Evolutionary conservation across 30 jellyfish, hydroid and myxozoan genomes (phyloP).

Genomic region (Cassiopea andromeda): DNA sequence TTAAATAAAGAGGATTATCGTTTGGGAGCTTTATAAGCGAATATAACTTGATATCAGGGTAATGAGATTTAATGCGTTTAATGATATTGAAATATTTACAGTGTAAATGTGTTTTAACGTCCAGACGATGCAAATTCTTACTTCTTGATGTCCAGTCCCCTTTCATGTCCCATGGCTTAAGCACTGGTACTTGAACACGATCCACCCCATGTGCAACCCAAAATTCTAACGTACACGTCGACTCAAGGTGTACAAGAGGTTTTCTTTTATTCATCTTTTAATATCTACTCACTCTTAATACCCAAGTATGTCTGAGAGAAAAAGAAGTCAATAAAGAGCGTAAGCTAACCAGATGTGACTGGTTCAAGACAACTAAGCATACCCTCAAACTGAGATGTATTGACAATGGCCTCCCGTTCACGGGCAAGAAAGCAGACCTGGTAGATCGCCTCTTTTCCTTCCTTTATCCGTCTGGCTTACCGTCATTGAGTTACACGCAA

Average conservation of each 20-base stretch:
- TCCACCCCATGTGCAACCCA: not conserved
- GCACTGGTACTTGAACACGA: not conserved
- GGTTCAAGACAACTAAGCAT: constrained; percentile 6
- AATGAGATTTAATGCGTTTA: too few relatives aligned
- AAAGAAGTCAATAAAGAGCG: not conserved
- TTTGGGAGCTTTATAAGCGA: too few relatives aligned
- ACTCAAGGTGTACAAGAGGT: not conserved
- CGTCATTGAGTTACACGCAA: not conserved
- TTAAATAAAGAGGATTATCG: too few relatives aligned
- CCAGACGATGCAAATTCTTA: not conserved
- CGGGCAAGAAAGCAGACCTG: not conserved
- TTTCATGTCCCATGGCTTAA: not conserved
- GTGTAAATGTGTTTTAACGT: not conserved
- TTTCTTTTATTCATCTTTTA: not conserved
- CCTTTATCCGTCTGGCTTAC: not conserved
- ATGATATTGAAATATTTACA: not conserved
- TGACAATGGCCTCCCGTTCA: not conserved
- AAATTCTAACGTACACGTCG: not conserved
- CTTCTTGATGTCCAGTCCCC: not conserved
- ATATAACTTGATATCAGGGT: too few relatives aligned
- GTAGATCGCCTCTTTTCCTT: not conserved
- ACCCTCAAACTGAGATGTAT: not conserved
- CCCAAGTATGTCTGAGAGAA: not conserved
- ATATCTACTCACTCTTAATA: not conserved
- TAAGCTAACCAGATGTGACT: not conserved